phyloP scores from a whole-genome alignment of 2,888 invertebrate species.

The Camptogramma bilineatum region DNA sequence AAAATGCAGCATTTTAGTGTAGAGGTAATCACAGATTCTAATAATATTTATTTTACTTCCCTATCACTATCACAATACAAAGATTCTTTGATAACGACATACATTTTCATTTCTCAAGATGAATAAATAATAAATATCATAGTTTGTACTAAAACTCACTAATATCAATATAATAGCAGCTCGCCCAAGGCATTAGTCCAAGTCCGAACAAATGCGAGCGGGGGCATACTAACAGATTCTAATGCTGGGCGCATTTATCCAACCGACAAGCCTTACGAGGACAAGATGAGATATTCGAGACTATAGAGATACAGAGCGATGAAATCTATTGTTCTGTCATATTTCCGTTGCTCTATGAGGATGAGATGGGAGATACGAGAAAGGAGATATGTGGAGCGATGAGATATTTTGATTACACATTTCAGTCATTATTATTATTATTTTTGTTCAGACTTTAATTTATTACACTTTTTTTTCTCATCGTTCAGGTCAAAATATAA shows the following conservation, averaged over 20 bases:
- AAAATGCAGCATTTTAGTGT: no score
- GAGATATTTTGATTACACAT: no score
- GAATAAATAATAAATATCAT: not conserved
- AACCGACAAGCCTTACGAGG: slow-evolving; percentile 24
- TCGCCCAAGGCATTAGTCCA: slow-evolving; percentile 56
- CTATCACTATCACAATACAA: no score
- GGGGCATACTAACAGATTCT: slow-evolving; percentile 66
- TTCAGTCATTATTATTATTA: no score
- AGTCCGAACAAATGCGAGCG: slow-evolving; percentile 59
- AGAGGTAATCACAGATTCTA: no score
- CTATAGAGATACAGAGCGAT: not conserved
- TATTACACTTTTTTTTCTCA: no score
- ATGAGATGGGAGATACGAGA: no score
- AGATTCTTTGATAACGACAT: not conserved
- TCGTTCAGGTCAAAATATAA: no score
- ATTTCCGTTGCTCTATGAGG: no score
- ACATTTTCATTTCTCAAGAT: not conserved
- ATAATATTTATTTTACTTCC: no score
- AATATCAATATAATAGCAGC: slow-evolving; percentile 63
- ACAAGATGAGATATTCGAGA: not conserved
- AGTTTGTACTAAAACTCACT: slow-evolving; percentile 29
- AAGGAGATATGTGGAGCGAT: no score
- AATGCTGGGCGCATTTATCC: slow-evolving; percentile 58
- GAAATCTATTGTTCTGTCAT: not conserved
- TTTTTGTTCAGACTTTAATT: no score